Evolutionary conservation across 1,140 invertebrate genomes (phyloP).

Genomic region (Harlomillsia oculata): DNA sequence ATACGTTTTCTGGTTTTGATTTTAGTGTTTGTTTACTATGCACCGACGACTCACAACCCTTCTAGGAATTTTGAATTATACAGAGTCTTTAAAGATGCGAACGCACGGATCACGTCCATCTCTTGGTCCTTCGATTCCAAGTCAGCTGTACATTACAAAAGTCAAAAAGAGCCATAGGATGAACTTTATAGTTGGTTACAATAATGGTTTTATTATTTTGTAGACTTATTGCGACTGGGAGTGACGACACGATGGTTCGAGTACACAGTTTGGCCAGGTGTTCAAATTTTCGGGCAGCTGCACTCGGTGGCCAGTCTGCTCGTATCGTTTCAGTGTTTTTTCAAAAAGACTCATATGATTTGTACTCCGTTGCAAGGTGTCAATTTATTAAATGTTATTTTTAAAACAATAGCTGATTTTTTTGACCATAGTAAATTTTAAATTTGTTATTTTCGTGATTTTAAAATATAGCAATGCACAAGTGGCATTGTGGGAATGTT

Average conservation of each 20-base stretch:
- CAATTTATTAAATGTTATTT: conserved; percentile 41
- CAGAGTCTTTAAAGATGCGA: conserved; percentile 66
- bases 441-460: neutral
- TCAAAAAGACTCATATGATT: conserved; percentile 70
- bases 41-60: conserved; percentile 65
- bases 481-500: conserved; percentile 80
- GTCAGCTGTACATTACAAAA: no score
- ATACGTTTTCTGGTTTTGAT: conserved; percentile 33
- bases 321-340: conserved; percentile 76
- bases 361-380: conserved; percentile 63
- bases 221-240: conserved; percentile 68
- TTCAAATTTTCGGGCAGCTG: conserved; percentile 59
- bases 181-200: neutral
- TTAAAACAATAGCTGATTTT: conserved; percentile 7
- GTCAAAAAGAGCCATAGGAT: no score
- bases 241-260: conserved; percentile 74
- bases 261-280: conserved; percentile 65
- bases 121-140: conserved; percentile 87
- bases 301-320: conserved; percentile 70
- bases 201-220: conserved; percentile 27
- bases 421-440: neutral
- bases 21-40: conserved; percentile 74
- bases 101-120: conserved; percentile 69
- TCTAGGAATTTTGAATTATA: conserved; percentile 83
- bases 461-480: conserved; percentile 49